phyloP scores from a whole-genome alignment of 2,797 vertebrate genomes.

The Coccyzus lansbergi region DNA sequence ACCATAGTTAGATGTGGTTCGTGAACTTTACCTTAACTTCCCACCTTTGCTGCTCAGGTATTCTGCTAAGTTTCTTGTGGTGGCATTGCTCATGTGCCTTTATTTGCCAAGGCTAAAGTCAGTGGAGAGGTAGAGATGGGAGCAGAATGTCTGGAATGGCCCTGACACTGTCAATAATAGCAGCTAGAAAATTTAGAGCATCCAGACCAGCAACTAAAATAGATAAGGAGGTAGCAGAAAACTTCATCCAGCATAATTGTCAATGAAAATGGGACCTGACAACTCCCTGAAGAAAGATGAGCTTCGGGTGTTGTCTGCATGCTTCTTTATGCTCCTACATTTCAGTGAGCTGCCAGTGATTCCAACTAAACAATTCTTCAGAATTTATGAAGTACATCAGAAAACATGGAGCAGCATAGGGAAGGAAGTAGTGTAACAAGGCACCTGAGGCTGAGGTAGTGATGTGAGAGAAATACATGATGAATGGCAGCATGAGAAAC shows the following conservation, averaged over 20 bases:
- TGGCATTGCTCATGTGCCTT: neutral
- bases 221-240: neutral
- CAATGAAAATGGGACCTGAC: neutral
- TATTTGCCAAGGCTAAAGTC: neutral
- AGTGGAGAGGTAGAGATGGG: neutral
- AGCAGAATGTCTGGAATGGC: neutral
- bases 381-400: neutral
- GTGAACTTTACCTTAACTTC: neutral
- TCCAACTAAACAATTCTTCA: neutral
- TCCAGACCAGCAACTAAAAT: neutral
- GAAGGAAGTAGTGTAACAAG: neutral
- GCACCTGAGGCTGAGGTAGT: neutral
- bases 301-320: neutral
- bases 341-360: neutral
- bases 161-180: neutral
- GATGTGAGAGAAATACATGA: neutral
- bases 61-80: neutral
- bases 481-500: neutral
- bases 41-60: neutral
- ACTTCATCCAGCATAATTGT: neutral
- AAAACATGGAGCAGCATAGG: neutral
- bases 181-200: neutral
- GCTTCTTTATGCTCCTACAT: neutral
- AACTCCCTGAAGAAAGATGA: neutral
- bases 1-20: neutral